These are phyloP conservation scores for Parnassius apollo DNA, from an alignment of 2,888 invertebrate species.

Conservation along the genomic window DNA sequence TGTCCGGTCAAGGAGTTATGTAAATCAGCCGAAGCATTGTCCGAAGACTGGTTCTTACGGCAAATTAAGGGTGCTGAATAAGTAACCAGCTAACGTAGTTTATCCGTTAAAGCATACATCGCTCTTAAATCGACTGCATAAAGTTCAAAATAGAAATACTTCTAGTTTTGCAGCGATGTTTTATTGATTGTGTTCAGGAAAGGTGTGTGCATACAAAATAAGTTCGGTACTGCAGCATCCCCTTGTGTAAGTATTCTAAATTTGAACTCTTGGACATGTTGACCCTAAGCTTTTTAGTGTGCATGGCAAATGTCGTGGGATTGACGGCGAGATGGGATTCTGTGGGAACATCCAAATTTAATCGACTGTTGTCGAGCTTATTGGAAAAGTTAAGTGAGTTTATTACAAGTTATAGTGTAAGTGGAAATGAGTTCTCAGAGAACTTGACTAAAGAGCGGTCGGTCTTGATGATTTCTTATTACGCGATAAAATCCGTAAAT, in stretches of 20 bases:
- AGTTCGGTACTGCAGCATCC: slow-evolving; percentile 70
- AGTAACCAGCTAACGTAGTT: slow-evolving; percentile 37
- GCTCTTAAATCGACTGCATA: slow-evolving; percentile 32
- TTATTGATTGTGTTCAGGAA: slow-evolving; percentile 44
- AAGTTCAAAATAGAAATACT: slow-evolving; percentile 35
- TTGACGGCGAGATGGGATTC: slow-evolving; percentile 50
- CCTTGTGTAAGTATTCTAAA: slow-evolving; percentile 50
- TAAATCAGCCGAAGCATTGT: slow-evolving; percentile 71
- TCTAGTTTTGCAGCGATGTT: slow-evolving; percentile 21
- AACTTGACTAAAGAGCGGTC: too few relatives aligned
- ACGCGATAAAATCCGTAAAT: too few relatives aligned
- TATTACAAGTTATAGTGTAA: background rate
- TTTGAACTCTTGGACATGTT: slow-evolving; percentile 68
- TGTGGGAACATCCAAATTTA: slow-evolving; percentile 56
- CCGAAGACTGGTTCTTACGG: slow-evolving; percentile 63
- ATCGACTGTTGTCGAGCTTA: slow-evolving; percentile 9
- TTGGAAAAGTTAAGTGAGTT: slow-evolving; percentile 14
- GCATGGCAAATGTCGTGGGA: slow-evolving; percentile 67
- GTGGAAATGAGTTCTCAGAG: too few relatives aligned
- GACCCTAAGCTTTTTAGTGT: slow-evolving; percentile 65
- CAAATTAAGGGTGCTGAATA: slow-evolving; percentile 72
- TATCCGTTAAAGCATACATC: background rate
- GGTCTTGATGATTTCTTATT: too few relatives aligned
- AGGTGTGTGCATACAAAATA: slow-evolving; percentile 78
- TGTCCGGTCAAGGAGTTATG: slow-evolving; percentile 78